Percentiles rank a stretch among this genome's conserved stretches.
Evolutionary conservation across 2,888 invertebrate species (phyloP).

Genomic region (Lymantria dispar): DNA sequence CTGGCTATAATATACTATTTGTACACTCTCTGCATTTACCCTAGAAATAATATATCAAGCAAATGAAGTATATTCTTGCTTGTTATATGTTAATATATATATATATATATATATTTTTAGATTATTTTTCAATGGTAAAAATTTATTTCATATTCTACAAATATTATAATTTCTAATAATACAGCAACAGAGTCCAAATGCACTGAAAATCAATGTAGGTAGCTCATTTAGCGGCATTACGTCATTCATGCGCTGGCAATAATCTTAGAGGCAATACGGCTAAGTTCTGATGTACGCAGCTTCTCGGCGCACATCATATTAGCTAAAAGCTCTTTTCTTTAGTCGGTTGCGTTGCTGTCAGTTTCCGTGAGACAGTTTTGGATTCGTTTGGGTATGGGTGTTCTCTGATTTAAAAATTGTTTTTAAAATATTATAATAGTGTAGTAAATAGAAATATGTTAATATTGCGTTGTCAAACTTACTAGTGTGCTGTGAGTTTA

Average conservation of each 20-base stretch:
- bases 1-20: no score
- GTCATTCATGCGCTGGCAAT: conserved; percentile 68
- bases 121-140: no score
- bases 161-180: no score
- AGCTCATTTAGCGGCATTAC: conserved; percentile 43
- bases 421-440: conserved; percentile 2
- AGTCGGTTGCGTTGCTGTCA: conserved; percentile 43
- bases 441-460: conserved; percentile 3
- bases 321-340: conserved; percentile 24
- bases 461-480: conserved; percentile 10
- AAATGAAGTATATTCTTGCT: no score
- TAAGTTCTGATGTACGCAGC: conserved; percentile 33
- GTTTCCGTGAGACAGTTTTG: conserved; percentile 50
- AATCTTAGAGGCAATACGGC: conserved; percentile 44
- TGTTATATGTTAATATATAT: no score
- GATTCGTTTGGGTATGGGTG: conserved; percentile 52
- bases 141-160: no score
- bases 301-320: conserved; percentile 2
- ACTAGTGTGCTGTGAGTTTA: conserved; percentile 45
- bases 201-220: conserved; percentile 14
- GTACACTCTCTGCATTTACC: no score
- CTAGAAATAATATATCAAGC: no score
- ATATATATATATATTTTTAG: no score
- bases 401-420: conserved; percentile 27
- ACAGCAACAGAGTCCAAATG: not conserved